Conservation (phyloP, 2,888 invertebrate species). For the Tenthredo scrophulariae region DNA sequence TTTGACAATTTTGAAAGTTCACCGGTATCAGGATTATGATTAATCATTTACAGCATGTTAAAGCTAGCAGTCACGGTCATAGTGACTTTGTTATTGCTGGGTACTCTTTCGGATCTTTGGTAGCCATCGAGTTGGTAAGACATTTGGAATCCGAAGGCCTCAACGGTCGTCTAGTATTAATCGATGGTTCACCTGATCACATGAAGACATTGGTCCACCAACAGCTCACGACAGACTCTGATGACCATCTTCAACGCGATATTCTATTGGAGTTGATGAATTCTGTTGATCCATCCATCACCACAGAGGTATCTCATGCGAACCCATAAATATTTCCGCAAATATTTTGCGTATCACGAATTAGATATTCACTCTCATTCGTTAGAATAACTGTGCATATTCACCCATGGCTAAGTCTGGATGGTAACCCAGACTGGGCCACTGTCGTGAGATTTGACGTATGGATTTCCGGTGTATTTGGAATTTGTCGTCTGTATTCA, state of each 20-base stretch:
- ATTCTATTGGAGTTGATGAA: constrained; percentile 82
- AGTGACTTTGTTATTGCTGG: constrained; percentile 47
- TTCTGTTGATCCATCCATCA: constrained; percentile 77
- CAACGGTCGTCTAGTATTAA: constrained; percentile 83
- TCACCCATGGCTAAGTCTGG: too few relatives aligned
- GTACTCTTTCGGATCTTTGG: constrained; percentile 28
- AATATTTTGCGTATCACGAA: neutral
- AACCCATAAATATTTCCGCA: too few relatives aligned
- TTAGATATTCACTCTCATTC: neutral
- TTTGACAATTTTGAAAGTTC: too few relatives aligned
- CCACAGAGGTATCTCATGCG: constrained; percentile 65
- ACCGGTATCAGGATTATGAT: neutral
- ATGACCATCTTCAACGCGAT: constrained; percentile 81
- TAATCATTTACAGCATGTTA: constrained; percentile 80
- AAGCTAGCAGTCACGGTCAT: constrained; percentile 74
- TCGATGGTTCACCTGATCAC: constrained; percentile 84
- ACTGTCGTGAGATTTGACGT: neutral
- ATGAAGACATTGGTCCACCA: constrained; percentile 81
- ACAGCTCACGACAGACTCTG: constrained; percentile 78
- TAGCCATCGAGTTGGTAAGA: constrained; percentile 32
- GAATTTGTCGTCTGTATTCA: too few relatives aligned
- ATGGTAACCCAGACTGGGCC: too few relatives aligned
- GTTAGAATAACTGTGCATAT: too few relatives aligned
- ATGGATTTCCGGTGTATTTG: neutral
- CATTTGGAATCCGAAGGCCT: constrained; percentile 85